Percentiles rank a stretch among this genome's conserved stretches.
Conservation (phyloP, 2,113 vertebrate species). For the Equus quagga region DNA sequence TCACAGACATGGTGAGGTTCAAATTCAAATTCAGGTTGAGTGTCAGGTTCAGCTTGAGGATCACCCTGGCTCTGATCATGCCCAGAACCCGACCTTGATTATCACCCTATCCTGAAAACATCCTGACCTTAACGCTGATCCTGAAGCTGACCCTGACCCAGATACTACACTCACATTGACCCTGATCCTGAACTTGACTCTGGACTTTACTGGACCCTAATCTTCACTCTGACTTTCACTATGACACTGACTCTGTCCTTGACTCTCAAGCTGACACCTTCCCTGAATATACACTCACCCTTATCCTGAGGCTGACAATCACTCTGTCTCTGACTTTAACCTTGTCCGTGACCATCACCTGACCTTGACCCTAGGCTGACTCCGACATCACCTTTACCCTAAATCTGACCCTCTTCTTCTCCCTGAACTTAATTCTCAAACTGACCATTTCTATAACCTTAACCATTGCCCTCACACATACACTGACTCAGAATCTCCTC, state of each 20-base stretch:
- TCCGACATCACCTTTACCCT: background rate
- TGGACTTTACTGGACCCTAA: background rate
- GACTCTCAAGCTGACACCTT: background rate
- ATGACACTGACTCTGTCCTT: background rate
- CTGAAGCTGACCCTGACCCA: background rate
- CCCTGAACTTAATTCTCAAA: background rate
- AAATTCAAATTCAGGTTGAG: background rate
- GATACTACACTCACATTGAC: background rate
- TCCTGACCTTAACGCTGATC: background rate
- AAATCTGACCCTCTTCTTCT: background rate
- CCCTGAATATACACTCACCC: background rate
- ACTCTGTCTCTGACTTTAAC: background rate
- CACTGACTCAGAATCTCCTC: background rate
- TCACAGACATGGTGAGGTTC: background rate
- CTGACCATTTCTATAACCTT: background rate
- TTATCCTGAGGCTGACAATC: background rate
- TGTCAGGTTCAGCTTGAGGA: background rate
- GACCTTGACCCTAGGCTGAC: background rate
- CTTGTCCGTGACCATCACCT: background rate
- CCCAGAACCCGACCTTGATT: background rate
- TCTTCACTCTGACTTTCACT: background rate
- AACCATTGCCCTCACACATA: background rate
- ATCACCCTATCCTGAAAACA: background rate
- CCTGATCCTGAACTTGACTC: background rate
- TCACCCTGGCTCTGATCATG: background rate